phyloP scores from a whole-genome alignment of 2,113 vertebrate genomes.

The Bubo bubo region DNA sequence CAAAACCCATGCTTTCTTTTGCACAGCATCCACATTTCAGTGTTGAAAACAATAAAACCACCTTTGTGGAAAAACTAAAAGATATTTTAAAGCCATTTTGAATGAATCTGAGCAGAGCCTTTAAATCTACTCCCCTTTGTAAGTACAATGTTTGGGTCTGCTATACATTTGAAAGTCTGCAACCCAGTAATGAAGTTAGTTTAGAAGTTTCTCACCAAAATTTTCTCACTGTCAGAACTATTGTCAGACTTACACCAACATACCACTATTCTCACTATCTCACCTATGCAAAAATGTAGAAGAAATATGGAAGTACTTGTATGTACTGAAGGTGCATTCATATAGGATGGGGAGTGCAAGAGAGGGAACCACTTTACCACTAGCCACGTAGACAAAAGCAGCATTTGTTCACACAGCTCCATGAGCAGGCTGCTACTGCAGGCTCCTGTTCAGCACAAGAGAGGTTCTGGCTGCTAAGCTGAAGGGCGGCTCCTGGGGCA shows the following conservation, averaged over 20 bases:
- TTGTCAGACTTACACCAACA: background rate
- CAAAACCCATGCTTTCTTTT: background rate
- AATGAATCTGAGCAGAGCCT: background rate
- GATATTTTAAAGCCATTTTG: background rate
- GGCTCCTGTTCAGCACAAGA: background rate
- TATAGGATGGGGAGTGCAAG: background rate
- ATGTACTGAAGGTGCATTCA: background rate
- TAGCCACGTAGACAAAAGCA: background rate
- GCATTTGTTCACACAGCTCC: background rate
- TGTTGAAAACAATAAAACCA: background rate
- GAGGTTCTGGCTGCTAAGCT: background rate
- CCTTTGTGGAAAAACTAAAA: background rate
- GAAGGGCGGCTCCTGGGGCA: background rate
- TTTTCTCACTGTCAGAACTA: background rate
- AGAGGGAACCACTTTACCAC: background rate
- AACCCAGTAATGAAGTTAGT: background rate
- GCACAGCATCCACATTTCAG: background rate
- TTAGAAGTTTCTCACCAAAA: background rate
- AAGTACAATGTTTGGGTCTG: background rate
- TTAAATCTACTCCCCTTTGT: background rate
- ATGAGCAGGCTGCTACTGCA: background rate
- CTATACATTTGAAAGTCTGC: background rate
- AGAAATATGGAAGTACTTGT: background rate
- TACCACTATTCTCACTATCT: background rate
- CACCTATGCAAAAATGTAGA: background rate